phyloP scores from a whole-genome alignment of 2,113 vertebrate species.

The Podilymbus podiceps region DNA sequence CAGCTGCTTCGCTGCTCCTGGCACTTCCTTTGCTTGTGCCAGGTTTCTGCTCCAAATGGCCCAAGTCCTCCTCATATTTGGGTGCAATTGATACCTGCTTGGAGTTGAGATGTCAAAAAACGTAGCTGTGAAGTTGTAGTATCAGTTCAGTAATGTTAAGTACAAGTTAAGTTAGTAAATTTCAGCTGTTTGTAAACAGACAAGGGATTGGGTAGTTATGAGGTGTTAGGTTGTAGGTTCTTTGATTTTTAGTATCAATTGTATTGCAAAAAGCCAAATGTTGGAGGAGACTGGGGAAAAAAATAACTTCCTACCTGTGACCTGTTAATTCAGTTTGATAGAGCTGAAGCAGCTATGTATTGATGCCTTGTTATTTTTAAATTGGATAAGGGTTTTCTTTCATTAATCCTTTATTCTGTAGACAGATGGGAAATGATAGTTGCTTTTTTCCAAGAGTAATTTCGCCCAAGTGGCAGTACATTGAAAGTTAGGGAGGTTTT shows the following conservation, averaged over 20 bases:
- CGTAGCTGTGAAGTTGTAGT: rapidly evolving
- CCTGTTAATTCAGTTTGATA: conserved; percentile 1
- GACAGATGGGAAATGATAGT: background rate
- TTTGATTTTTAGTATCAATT: background rate
- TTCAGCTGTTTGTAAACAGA: background rate
- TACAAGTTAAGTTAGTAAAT: background rate
- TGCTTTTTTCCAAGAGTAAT: background rate
- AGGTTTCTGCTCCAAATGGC: background rate
- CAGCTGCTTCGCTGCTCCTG: rapidly evolving
- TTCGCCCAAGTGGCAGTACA: background rate
- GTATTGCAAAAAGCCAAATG: background rate
- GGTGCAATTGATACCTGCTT: rapidly evolving
- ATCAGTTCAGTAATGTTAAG: background rate
- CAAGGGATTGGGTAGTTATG: background rate
- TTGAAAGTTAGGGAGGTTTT: background rate
- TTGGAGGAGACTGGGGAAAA: background rate
- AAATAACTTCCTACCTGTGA: background rate
- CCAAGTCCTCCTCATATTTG: background rate
- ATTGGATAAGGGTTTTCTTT: conserved; percentile 11
- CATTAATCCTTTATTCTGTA: conserved; percentile 12
- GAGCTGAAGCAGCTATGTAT: conserved; percentile 1
- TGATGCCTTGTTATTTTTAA: conserved; percentile 39
- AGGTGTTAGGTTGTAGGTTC: background rate
- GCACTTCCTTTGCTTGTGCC: background rate
- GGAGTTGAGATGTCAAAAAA: background rate